Evolutionary conservation across 2,113 vertebrate species (phyloP), one percentile per base, ranked within the genome.

Genomic region (Phoxinus phoxinus): DNA sequence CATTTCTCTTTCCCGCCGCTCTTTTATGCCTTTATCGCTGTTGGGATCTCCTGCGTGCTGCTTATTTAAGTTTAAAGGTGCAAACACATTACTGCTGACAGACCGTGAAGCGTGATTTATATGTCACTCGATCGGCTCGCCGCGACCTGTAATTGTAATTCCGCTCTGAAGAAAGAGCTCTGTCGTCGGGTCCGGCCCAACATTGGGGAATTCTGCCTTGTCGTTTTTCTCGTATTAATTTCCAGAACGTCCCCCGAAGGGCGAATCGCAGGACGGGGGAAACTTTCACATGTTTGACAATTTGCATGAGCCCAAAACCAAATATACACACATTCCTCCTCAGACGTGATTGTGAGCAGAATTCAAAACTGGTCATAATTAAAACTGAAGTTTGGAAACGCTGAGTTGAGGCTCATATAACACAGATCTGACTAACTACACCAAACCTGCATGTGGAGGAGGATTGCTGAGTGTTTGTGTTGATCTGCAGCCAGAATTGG

Each of bases 21-120:
- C 56, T 84, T 79, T 44, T 67, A 65, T 75, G 27, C 41, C 89
- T 86, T 87, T 88, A 89, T 91, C 88, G 63, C 67, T 85, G 77
- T 74, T 72, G 83, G 41, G 86, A 90, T 92, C 91, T 86, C 65
- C 74, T 48, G 67, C 67, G 69, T 65, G 69, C 83, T 84, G 79
- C 88, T 91, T 91, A 88, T 93, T 93, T 91, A 85, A 91, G 85
- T 92, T 91, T 91, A 89, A 92, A 93, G 88, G 91, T 87, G 19
- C 84, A 27, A 89, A 83, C 90, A 85, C 91, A 90, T 93, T 91
- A 90, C 87, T 82, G 37, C 78, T 93, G 93, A 93, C 93, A 93
- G 89, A 93, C 87, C 87, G 90, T 90, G 91, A 92, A 90, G 88
- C 85, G 87, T 93, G 93, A 94, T 94, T 94, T 93, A 94, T 93